Conservation (phyloP, 2,113 vertebrate species). For the Corythornis madagascariensis region DNA sequence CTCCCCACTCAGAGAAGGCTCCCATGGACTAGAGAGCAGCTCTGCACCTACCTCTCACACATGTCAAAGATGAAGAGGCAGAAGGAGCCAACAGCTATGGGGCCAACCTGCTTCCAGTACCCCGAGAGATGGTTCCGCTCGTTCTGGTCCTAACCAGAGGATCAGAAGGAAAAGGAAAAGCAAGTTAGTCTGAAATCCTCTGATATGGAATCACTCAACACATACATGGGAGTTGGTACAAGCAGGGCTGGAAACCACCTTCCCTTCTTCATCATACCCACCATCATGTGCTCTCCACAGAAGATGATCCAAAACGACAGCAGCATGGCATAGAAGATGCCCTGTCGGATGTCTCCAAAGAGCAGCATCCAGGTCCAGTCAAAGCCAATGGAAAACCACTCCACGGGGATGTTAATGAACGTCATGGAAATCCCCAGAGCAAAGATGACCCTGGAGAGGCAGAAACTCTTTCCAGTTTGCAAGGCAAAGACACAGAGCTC, state of each 20-base stretch:
- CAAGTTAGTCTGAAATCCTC: background rate
- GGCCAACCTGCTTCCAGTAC: conserved; percentile 98
- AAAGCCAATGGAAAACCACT: conserved; percentile 97
- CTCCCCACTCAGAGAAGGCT: background rate
- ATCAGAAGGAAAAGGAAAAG: background rate
- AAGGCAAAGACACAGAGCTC: background rate
- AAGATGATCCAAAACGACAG: conserved; percentile 99
- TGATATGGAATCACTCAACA: background rate
- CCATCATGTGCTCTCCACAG: conserved; percentile 99
- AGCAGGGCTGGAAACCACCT: background rate
- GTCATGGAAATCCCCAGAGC: conserved; percentile 98
- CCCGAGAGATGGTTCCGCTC: conserved; percentile 92
- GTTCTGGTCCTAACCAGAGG: conserved; percentile 84
- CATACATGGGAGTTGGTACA: too few species aligned
- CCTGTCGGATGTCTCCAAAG: conserved; percentile 96
- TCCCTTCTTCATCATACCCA: conserved; percentile 8
- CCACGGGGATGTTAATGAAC: conserved; percentile 96
- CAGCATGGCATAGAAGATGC: conserved; percentile 98
- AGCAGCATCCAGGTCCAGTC: conserved; percentile 99
- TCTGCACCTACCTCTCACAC: conserved; percentile 89
- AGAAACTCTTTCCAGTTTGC: background rate
- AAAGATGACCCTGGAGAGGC: conserved; percentile 88
- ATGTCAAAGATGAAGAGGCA: conserved; percentile 99
- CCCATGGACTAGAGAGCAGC: background rate
- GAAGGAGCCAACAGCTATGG: conserved; percentile 94